Conservation (phyloP, 2,888 invertebrate species). For the Drosophila kuntzei region DNA sequence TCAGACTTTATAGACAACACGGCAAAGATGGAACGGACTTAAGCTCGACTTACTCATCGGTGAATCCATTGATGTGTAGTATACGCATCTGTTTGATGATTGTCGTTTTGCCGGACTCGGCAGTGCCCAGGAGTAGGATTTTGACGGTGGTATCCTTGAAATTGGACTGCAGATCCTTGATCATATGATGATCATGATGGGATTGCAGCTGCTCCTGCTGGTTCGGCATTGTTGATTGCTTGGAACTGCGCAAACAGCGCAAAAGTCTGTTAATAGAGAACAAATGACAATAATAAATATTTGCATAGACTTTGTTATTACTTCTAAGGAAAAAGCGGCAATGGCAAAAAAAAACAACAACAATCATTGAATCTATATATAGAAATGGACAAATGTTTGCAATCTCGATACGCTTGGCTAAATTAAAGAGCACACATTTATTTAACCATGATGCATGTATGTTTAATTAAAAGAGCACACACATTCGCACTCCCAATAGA, state of each 20-base stretch:
- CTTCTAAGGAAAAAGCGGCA: slow-evolving; percentile 66
- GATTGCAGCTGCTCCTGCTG: slow-evolving; percentile 85
- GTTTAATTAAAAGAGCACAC: slow-evolving; percentile 72
- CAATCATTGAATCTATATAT: slow-evolving; percentile 51
- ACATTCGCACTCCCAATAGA: slow-evolving; percentile 26
- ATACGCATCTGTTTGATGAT: slow-evolving; percentile 95
- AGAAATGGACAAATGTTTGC: slow-evolving; percentile 62
- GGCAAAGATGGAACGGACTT: neutral
- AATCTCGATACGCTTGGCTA: slow-evolving; percentile 50
- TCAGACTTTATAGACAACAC: neutral
- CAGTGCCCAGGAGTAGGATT: slow-evolving; percentile 89
- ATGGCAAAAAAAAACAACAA: neutral
- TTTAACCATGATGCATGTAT: slow-evolving; percentile 59
- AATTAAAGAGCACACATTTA: slow-evolving; percentile 58
- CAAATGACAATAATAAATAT: slow-evolving; percentile 28
- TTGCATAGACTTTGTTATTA: slow-evolving; percentile 39
- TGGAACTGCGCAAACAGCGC: slow-evolving; percentile 81
- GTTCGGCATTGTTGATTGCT: slow-evolving; percentile 52
- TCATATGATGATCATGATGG: slow-evolving; percentile 85
- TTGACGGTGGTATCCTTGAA: slow-evolving; percentile 86
- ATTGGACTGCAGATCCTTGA: slow-evolving; percentile 85
- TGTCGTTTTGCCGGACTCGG: slow-evolving; percentile 94
- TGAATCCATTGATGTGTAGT: slow-evolving; percentile 92
- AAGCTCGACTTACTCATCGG: slow-evolving; percentile 87
- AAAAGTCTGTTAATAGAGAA: slow-evolving; percentile 79